Evolutionary conservation across 2,113 vertebrate species (phyloP).

Genomic region (Catagonus wagneri): DNA sequence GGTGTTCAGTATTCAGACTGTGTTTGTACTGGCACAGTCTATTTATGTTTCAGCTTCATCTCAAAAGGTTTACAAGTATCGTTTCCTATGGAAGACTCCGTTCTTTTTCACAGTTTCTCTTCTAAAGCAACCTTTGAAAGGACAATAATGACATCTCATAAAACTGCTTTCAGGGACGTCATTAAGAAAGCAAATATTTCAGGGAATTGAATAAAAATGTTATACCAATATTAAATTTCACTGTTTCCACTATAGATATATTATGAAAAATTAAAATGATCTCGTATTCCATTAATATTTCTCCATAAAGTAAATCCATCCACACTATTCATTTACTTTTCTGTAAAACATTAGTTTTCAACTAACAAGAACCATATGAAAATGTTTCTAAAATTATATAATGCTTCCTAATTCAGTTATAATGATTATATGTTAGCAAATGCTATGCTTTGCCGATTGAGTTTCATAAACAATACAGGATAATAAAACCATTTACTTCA

Average conservation of each 20-base stretch:
- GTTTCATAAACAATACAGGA: slow-evolving; percentile 21
- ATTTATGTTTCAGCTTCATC: slow-evolving; percentile 70
- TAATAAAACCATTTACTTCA: slow-evolving; percentile 27
- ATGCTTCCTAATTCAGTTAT: slow-evolving; percentile 6
- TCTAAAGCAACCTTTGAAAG: slow-evolving; percentile 66
- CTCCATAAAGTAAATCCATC: slow-evolving; percentile 48
- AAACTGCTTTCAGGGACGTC: not conserved
- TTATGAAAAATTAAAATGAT: slow-evolving; percentile 34
- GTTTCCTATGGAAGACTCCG: slow-evolving; percentile 59
- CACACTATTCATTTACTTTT: not conserved
- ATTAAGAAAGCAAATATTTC: slow-evolving; percentile 64
- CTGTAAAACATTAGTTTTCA: slow-evolving; percentile 53
- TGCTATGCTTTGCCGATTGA: not conserved
- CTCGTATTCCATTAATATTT: not conserved
- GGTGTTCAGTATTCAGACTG: slow-evolving; percentile 69
- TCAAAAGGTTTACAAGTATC: slow-evolving; percentile 63
- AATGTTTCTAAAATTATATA: not conserved
- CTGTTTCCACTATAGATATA: not conserved
- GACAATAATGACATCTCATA: slow-evolving; percentile 35
- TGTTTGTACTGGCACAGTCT: slow-evolving; percentile 74
- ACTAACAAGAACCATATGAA: not conserved
- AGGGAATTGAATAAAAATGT: slow-evolving; percentile 35
- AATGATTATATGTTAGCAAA: not conserved
- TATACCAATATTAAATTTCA: not conserved
- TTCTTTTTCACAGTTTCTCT: slow-evolving; percentile 48